Base-by-base conservation (phyloP, 2,113 vertebrate genomes). In the Brachypteracias leptosomus region DNA sequence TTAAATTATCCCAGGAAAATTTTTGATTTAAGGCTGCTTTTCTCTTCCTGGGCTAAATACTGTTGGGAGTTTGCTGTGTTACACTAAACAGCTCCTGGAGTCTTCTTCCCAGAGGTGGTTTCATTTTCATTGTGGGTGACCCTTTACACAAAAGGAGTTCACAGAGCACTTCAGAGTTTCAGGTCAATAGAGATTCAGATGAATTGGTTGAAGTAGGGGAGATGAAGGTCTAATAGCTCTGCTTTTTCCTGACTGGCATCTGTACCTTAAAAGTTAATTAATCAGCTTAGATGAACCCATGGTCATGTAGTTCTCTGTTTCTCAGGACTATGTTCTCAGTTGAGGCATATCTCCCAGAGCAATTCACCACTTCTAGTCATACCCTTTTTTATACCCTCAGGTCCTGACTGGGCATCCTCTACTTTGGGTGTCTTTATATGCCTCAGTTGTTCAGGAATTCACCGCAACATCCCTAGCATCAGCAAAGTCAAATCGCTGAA, bases 351-450 rank as follows among this genome's bases (percentile, higher is more conserved):
- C 19, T 71, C 18, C 49, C 55, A 57, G 55, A 46, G n/a, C 24
- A 72, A 58, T 57, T 82, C 42, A 21, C 35, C 19, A 9, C 29
- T 62, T 85, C 38, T 44, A 46, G n/a, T 67, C 42, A 76, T 36
- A 79, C 22, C n/a, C 21, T 38, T 66, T 68, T 76, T 38, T 38
- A 46, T 87, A 80, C 55, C 36, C 87, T 65, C 95, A 99, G 99
- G 97, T 88, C 98, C 98, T 12, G 97, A 98, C 58, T 99, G 98
- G 98, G 99, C 98, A 11, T 99, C 99, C 11, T 98, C 97, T 90
- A 98, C 98, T n/a, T 96, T 99, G 92, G 99, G 99, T 58, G 97
- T 98, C 91, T 98, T 99, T 87, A 95, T 99, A 96, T 99, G 99
- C 91, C 97, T 98, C 52, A 98, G 95, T 91, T 99, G 99, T 93